Conservation (phyloP, 2,888 invertebrate species). For the Podotricha telesiphe region DNA sequence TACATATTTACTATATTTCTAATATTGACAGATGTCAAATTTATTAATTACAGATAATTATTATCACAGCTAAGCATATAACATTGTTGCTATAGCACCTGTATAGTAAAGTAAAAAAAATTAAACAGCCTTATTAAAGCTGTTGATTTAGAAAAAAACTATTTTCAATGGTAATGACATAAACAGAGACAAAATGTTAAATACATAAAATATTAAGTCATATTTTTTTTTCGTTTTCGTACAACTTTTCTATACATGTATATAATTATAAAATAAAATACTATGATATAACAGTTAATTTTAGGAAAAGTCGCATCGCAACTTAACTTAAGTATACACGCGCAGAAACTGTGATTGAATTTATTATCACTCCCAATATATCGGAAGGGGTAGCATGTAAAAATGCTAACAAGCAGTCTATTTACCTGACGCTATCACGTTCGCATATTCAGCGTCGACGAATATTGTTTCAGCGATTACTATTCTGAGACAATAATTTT, state of each 20-base stretch:
- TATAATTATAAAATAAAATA: no score
- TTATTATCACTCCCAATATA: slow-evolving; percentile 60
- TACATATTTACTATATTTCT: background rate
- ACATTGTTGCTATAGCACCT: no score
- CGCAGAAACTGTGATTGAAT: slow-evolving; percentile 60
- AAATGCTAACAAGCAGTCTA: slow-evolving; percentile 58
- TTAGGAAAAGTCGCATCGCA: slow-evolving; percentile 15
- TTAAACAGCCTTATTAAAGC: background rate
- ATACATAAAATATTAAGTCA: no score
- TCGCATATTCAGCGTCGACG: slow-evolving; percentile 55
- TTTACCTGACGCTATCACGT: slow-evolving; percentile 53
- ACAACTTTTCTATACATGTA: no score
- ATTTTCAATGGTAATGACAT: no score
- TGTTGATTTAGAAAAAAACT: background rate
- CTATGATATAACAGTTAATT: slow-evolving; percentile 1
- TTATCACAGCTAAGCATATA: no score
- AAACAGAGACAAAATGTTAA: no score
- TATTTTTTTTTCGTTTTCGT: no score
- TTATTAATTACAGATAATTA: background rate
- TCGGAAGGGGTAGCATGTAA: slow-evolving; percentile 41
- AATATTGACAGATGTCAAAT: background rate
- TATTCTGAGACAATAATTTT: background rate
- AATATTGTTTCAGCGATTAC: slow-evolving; percentile 52
- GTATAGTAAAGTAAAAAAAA: no score
- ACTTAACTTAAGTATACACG: slow-evolving; percentile 28